Evolutionary conservation across 1,140 invertebrate genomes (phyloP).

Genomic region (Drosophila asahinai): DNA sequence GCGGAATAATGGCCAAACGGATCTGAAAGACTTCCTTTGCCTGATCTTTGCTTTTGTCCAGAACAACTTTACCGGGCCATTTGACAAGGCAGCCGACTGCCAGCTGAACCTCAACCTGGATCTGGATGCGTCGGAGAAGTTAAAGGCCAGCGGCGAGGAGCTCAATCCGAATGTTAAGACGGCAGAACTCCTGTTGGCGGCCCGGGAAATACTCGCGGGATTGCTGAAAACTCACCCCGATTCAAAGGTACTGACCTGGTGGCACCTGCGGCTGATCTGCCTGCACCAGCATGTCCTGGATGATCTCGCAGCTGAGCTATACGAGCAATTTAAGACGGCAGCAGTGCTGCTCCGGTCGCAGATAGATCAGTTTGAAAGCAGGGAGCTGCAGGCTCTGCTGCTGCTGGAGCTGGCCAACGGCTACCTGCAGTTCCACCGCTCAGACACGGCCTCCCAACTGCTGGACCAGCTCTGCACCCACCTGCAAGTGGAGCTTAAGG

Average conservation of each 20-base stretch:
- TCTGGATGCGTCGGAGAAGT: conserved; percentile 35
- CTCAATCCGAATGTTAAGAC: conserved; percentile 88
- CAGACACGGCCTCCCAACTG: conserved; percentile 89
- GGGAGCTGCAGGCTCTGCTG: conserved; percentile 88
- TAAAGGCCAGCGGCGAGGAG: conserved; percentile 87
- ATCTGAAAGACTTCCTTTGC: conserved; percentile 41
- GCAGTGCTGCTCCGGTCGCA: conserved; percentile 86
- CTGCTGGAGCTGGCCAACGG: conserved; percentile 91
- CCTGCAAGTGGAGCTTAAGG: conserved; percentile 88
- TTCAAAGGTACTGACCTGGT: conserved; percentile 87
- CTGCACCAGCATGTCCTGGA: conserved; percentile 91
- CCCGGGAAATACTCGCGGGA: conserved; percentile 88
- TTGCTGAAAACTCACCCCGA: conserved; percentile 83
- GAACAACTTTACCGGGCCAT: conserved; percentile 93
- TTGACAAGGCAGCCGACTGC: conserved; percentile 69
- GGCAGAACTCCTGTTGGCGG: conserved; percentile 89
- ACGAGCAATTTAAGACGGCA: conserved; percentile 87
- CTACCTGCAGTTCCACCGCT: conserved; percentile 90
- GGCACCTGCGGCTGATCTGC: conserved; percentile 90
- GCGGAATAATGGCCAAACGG: conserved; percentile 11
- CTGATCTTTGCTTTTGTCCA: conserved; percentile 91
- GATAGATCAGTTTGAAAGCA: conserved; percentile 78
- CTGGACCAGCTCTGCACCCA: conserved; percentile 88
- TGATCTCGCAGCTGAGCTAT: conserved; percentile 89
- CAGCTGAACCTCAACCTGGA: conserved; percentile 20